These are phyloP conservation scores for Alviniconcha marisindica DNA, from an alignment of 1,140 invertebrate species.

Conservation along the genomic window DNA sequence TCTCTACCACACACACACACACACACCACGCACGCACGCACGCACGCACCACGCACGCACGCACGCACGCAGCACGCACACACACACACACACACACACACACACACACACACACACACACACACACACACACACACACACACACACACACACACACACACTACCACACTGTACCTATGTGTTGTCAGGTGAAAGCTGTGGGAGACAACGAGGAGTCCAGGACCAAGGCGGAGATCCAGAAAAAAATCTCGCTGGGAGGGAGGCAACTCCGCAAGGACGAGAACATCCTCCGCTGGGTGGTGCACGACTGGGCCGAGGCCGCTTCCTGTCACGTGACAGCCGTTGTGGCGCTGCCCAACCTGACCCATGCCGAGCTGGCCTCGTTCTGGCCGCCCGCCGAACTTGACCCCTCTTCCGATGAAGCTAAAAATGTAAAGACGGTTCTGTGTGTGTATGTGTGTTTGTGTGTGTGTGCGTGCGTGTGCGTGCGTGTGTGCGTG, in stretches of 20 bases:
- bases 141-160: neutral
- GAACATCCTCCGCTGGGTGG: constrained; percentile 37
- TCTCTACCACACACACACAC: too few relatives aligned
- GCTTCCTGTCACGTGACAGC: neutral
- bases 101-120: constrained; percentile 10
- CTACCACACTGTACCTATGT: neutral
- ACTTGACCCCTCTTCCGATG: constrained; percentile 14
- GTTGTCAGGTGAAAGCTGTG: constrained; percentile 27
- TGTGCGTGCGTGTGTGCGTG: too few relatives aligned
- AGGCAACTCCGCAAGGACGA: constrained; percentile 33
- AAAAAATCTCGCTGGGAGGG: constrained; percentile 16
- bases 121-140: neutral
- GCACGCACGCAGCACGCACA: neutral
- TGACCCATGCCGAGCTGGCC: constrained; percentile 22
- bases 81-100: neutral
- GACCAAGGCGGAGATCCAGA: constrained; percentile 20
- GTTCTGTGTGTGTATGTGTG: neutral
- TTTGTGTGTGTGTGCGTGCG: neutral
- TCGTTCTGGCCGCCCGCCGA: constrained; percentile 28
- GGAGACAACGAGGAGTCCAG: constrained; percentile 30
- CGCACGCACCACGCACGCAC: neutral
- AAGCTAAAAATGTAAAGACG: constrained; percentile 6
- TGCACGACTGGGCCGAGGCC: constrained; percentile 23
- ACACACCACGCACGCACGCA: too few relatives aligned
- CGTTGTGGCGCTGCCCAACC: constrained; percentile 40